A percentile compares a stretch with the other conserved stretches of the same genome.
Conservation (phyloP, 2,797 vertebrate genomes). For the Simalia tracyae region DNA sequence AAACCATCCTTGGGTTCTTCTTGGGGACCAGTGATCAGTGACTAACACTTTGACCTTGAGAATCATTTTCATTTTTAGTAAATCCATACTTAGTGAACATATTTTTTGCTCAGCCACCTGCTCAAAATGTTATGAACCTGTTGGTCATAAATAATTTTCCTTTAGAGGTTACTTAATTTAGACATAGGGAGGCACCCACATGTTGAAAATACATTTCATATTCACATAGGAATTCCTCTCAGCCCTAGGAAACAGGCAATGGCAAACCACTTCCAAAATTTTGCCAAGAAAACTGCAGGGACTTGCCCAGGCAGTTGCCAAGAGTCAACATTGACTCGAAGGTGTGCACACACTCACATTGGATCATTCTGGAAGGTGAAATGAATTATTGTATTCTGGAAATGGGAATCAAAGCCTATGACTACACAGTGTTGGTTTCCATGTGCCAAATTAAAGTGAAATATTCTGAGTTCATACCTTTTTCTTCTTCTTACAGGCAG, state of each 20-base stretch:
- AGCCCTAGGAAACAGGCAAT: no score
- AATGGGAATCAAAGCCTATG: background rate
- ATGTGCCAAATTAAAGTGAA: no score
- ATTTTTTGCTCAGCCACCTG: background rate
- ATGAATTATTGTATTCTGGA: background rate
- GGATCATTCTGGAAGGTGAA: background rate
- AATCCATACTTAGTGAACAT: background rate
- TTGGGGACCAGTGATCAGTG: background rate
- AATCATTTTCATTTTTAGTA: background rate
- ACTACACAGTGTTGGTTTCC: background rate
- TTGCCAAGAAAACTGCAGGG: no score
- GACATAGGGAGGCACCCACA: background rate
- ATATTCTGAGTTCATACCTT: background rate
- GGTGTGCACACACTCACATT: background rate
- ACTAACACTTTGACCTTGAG: background rate
- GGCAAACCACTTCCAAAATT: no score
- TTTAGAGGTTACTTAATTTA: background rate
- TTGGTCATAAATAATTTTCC: background rate
- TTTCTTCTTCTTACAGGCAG: slow-evolving; percentile 79
- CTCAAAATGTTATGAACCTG: no score
- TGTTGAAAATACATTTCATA: background rate
- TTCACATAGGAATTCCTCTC: no score
- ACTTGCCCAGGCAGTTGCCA: no score
- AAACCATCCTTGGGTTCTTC: background rate
- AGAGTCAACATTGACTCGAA: no score